Evolutionary conservation across 1,140 invertebrate species (phyloP), one percentile per base, ranked within the genome.

Genomic region (Rhopalosiphum maidis): DNA sequence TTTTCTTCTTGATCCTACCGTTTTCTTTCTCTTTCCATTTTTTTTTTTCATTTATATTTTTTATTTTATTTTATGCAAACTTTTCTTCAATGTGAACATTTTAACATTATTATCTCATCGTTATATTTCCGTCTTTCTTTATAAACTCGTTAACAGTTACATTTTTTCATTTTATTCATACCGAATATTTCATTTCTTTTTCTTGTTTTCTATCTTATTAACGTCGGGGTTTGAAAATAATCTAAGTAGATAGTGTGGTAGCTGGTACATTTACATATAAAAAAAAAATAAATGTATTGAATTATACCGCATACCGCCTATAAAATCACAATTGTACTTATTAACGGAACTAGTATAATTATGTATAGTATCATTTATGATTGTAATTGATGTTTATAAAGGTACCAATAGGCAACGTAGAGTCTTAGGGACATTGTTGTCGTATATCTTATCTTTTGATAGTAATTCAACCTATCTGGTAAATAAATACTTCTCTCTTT

Each of bases 51-150:
- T 68, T 83, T 93, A 37, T 86, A 30, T 86, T 55, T 87, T 43
- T 86, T 77, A 46, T 93, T 87, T 88, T 93, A 88, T 68, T 93
- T 93, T 93, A 93, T 93, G 85, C 60, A 89, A 93, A 89, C 87
- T 93, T 93, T 93, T 77, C 41, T 77, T 93, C 55, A 41, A 68
- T 77, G 54, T 89, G 85, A 85, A 89, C 87, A 77, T 85, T 93
- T 89, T 93, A 89, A 89, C 87, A n/a, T 89, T 46, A 77, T 93
- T 93, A 93, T 93, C 87, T 89, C 60, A 88, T 93, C 87, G 51
- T 93, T 89, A 93, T 93, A 68, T 93, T 93, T 93, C 83, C 86
- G 83, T 87, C 86, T 93, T 60, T 93, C 86, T 48, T 48, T 89
- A 77, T 93, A 89, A 89, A 77, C 85, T 89, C 87, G 85, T 93